Base-by-base conservation (phyloP, 2,797 vertebrate genomes). In the Mormyrops boulengeri region DNA sequence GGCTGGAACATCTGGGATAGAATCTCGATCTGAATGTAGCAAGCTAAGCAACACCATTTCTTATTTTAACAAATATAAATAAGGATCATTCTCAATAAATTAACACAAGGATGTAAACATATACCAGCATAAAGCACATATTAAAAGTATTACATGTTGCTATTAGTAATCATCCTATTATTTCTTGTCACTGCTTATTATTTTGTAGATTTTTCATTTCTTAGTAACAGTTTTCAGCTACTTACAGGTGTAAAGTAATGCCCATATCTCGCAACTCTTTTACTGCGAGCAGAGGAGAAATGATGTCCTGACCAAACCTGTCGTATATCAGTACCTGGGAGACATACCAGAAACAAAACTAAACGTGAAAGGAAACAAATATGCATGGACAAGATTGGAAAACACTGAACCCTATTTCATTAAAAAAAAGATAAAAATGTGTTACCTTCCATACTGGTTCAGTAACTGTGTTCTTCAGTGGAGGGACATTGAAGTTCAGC, bases 401-500 rank as follows among this genome's bases (percentile, higher is more conserved):
- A 73, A 73, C 66, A 38, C 66, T 62, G 57, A 73, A 14, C 17
- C 30, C 66, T 14, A 73, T 14, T 34, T 73, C 12, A 69, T 69
- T 53, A 14, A 57, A 26, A 22, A 38, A 38, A 34, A 73, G 12
- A 73, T 17, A 14, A 2, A 38, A 38, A 73, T 38, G 34, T 47
- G 38, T 80, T 96, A 99, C 98, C 97, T 99, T 99, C 98, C 98
- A 99, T 91, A 99, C 98, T 88, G 98, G 98, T 93, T 99, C 98
- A 86, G 97, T 95, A 89, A 97, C 93, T 88, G 96, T 96, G 95
- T 98, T 99, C 96, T 99, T 99, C 94, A 99, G 93, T 92, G 97
- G 96, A 93, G 97, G 97, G 92, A 97, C 95, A 92, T 99, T 99
- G 92, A 99, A 99, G 95, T 99, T 99, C 93, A 99, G 93, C 98